A percentile compares a stretch with the other conserved stretches of the same genome.
These are phyloP conservation scores for Tenualosa thibaudeaui DNA, from an alignment of 2,797 vertebrate genomes.

Conservation along the genomic window DNA sequence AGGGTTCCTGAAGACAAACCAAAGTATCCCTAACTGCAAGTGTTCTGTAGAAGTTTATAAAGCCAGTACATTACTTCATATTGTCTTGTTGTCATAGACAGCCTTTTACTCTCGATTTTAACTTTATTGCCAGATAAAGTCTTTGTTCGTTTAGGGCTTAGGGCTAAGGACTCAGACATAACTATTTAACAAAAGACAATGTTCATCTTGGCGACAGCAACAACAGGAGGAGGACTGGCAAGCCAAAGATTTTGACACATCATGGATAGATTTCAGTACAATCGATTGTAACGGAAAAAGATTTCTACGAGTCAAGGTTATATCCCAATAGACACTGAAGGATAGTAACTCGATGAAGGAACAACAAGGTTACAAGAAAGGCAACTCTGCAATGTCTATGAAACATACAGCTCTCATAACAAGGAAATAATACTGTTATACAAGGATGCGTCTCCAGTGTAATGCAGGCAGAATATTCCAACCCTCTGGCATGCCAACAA, in stretches of 20 bases:
- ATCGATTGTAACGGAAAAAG: conserved; percentile 17
- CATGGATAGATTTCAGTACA: neutral
- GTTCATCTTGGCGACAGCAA: neutral
- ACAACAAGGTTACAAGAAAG: conserved; percentile 10
- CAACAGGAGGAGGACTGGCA: neutral
- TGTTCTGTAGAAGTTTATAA: too few relatives aligned
- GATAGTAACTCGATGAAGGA: neutral
- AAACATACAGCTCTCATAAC: neutral
- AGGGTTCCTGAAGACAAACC: too few relatives aligned
- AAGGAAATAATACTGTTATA: conserved; percentile 3
- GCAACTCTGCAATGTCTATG: neutral
- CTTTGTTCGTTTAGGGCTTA: too few relatives aligned
- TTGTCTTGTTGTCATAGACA: too few relatives aligned
- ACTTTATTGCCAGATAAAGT: too few relatives aligned
- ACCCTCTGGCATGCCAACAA: neutral
- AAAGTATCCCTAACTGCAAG: too few relatives aligned
- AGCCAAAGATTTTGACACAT: neutral
- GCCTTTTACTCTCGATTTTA: too few relatives aligned
- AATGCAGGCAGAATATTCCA: neutral
- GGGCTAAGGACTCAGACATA: neutral
- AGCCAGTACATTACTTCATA: too few relatives aligned
- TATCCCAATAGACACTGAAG: neutral
- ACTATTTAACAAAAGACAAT: neutral
- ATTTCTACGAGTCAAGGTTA: neutral
- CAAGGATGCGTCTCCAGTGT: neutral